A percentile compares a stretch with the other conserved stretches of the same genome.
These are phyloP conservation scores for Actias luna DNA, from an alignment of 2,888 invertebrate genomes.

Conservation along the genomic window DNA sequence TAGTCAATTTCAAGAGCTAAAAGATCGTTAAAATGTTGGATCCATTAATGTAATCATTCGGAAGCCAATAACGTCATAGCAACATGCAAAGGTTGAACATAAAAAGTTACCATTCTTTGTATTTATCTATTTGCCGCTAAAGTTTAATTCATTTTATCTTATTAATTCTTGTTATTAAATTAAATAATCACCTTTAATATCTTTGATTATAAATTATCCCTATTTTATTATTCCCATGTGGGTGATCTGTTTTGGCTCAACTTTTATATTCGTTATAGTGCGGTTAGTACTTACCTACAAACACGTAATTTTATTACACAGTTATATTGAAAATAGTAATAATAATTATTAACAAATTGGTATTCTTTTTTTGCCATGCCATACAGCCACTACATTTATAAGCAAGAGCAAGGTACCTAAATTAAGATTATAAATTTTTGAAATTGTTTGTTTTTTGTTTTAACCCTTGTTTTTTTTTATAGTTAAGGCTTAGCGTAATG, in stretches of 20 bases:
- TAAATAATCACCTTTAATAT: background rate
- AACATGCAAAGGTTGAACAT: constrained; percentile 59
- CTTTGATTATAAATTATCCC: background rate
- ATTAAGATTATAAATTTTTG: too few relatives aligned
- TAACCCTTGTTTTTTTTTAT: too few relatives aligned
- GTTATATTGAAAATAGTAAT: too few relatives aligned
- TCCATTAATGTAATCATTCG: constrained; percentile 76
- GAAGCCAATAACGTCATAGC: constrained; percentile 69
- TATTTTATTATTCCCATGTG: background rate
- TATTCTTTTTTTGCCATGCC: too few relatives aligned
- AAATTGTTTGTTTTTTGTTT: too few relatives aligned
- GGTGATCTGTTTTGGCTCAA: background rate
- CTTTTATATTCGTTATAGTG: background rate
- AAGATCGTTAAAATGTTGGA: constrained; percentile 67
- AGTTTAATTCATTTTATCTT: constrained; percentile 45
- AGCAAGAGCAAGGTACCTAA: too few relatives aligned
- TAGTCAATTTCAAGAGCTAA: constrained; percentile 69
- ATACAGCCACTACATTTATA: too few relatives aligned
- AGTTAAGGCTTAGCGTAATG: too few relatives aligned
- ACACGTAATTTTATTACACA: too few relatives aligned
- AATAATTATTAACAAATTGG: too few relatives aligned
- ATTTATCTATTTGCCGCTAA: constrained; percentile 32
- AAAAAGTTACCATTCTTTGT: constrained; percentile 29
- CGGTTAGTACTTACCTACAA: background rate
- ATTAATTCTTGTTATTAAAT: constrained; percentile 45